phyloP scores from a whole-genome alignment of 1,140 invertebrate genomes.

The Penaeus indicus region DNA sequence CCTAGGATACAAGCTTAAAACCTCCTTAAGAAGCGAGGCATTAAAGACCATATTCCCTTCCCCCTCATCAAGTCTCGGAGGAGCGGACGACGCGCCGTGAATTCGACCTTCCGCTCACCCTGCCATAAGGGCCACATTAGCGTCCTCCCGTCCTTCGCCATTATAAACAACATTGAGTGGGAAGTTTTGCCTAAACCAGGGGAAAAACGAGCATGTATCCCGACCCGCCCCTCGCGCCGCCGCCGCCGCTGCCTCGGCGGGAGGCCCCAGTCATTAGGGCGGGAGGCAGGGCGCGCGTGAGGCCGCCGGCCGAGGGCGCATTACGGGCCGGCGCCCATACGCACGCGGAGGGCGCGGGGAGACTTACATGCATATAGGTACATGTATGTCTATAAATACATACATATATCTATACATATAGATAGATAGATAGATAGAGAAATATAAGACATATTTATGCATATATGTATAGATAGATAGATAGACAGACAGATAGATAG shows the following conservation, averaged over 20 bases:
- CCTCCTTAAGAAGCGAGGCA: no score
- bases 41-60: no score
- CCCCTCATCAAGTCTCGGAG: not conserved
- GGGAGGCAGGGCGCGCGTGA: no score
- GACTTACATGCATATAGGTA: not conserved
- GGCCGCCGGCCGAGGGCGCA: no score
- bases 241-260: not conserved
- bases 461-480: constrained; percentile 23
- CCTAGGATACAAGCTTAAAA: no score
- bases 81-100: not conserved
- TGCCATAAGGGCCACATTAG: no score
- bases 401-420: not conserved
- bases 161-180: constrained; percentile 4
- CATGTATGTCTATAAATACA: not conserved
- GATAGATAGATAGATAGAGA: not conserved
- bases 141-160: not conserved
- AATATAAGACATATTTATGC: not conserved
- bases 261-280: not conserved
- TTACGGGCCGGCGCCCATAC: no score
- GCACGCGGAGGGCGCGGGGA: no score
- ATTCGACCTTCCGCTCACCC: not conserved
- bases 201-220: constrained; percentile 19
- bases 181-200: constrained; percentile 9
- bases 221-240: not conserved
- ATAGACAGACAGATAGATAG: constrained; percentile 13